phyloP scores from a whole-genome alignment of 2,888 invertebrate species.

The Eumerus sabulonum region DNA sequence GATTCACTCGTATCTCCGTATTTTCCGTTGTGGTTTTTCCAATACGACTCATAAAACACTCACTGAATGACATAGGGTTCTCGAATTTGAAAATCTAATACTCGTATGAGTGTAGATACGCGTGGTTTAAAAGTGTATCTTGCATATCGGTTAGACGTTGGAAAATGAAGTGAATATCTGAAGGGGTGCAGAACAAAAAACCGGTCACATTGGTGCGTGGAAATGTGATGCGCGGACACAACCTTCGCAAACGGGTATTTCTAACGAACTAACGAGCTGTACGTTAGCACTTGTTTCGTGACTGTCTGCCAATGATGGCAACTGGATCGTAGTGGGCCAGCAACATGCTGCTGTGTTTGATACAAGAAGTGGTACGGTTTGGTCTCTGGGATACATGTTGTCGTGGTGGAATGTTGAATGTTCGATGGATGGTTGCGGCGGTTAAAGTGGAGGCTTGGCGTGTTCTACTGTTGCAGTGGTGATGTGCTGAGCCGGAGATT shows the following conservation, averaged over 20 bases:
- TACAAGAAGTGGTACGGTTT: slow-evolving; percentile 36
- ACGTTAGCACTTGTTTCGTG: slow-evolving; percentile 58
- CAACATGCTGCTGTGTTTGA: slow-evolving; percentile 45
- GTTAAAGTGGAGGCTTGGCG: slow-evolving; percentile 1
- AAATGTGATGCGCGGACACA: slow-evolving; percentile 52
- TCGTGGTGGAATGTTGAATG: neutral
- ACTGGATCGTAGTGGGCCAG: slow-evolving; percentile 22
- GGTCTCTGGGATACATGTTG: slow-evolving; percentile 8
- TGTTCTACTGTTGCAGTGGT: slow-evolving; percentile 1
- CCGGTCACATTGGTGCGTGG: slow-evolving; percentile 47
- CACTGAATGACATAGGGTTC: slow-evolving; percentile 3
- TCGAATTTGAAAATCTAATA: slow-evolving; percentile 5
- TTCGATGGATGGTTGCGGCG: neutral
- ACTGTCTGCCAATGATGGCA: slow-evolving; percentile 14
- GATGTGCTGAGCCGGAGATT: neutral
- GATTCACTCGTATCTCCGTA: neutral
- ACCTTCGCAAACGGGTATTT: slow-evolving; percentile 58
- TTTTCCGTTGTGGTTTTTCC: neutral
- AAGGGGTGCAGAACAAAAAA: slow-evolving; percentile 53
- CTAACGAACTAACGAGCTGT: slow-evolving; percentile 57
- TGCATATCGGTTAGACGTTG: neutral
- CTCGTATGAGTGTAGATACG: slow-evolving; percentile 18
- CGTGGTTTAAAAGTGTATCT: slow-evolving; percentile 31
- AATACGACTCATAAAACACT: slow-evolving; percentile 22
- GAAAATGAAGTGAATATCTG: no score